Base-by-base conservation (phyloP, 2,113 vertebrate genomes). In the Piprites chloris region DNA sequence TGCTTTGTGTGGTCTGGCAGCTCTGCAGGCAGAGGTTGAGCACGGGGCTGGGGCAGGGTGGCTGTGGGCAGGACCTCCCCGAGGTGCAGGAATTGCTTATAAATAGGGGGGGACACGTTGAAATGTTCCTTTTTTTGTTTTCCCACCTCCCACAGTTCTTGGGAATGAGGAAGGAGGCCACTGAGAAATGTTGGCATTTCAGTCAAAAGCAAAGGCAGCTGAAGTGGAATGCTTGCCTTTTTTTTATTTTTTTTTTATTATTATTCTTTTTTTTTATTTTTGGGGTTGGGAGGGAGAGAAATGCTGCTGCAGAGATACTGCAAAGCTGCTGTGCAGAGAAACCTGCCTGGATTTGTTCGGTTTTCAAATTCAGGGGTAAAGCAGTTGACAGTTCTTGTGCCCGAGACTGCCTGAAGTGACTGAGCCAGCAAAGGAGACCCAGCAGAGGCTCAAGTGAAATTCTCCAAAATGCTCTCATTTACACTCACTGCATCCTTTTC, bases 181-280 rank as follows among this genome's bases (percentile, higher is more conserved):
- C 0, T 35, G 41, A 77, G 26, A 66, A 84, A 78, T 39, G 56
- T 53, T 96, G 35, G 35, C 35, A 59, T 88, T 95, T 82, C n/a
- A 93, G 71, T 93, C 35, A 63, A 77, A 93, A 83, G 37, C 30
- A 44, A 79, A 76, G 35, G 49, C 66, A 83, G 67, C 58, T 65
- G 46, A 94, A 76, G 30, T 11, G 9, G 37, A 66, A 68, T 74
- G 35, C 13, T 4, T n/a, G 4, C 15, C 35, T 19, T 18, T 33
- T n/a, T 35, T 9, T 4, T 23, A 7, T 26, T 14, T 26, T 52
- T 16, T 7, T 17, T 14, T 41, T n/a, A n/a, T n/a, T n/a, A n/a
- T n/a, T n/a, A n/a, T n/a, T n/a, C n/a, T 28, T 33, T 33, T 22
- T 28, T 46, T 23, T 42, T 33, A 20, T 32, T 35, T 49, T 80